Conservation (phyloP, 1,140 invertebrate species). For the Lepidurus apus region DNA sequence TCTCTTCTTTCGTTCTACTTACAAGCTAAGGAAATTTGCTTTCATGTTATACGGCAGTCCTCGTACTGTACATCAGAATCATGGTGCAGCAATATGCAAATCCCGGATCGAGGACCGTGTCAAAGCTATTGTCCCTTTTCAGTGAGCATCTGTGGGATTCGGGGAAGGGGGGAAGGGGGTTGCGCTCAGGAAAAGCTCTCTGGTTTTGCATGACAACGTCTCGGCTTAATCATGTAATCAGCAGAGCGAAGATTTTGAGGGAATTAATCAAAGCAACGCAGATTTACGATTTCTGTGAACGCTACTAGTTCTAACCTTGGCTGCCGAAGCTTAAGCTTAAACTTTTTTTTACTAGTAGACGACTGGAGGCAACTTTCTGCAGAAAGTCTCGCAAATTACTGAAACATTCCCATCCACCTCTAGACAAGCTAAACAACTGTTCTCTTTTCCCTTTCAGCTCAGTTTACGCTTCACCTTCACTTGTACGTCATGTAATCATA, state of each 20-base stretch:
- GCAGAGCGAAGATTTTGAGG: constrained; percentile 4
- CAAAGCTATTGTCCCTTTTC: constrained; percentile 1
- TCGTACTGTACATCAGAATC: background rate
- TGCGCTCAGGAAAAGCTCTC: background rate
- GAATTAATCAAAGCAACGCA: background rate
- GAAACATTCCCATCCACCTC: background rate
- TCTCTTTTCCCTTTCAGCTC: background rate
- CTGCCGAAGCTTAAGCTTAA: background rate
- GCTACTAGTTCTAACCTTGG: background rate
- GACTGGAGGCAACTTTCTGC: too few species aligned
- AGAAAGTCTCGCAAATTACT: too few species aligned
- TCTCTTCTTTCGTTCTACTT: background rate
- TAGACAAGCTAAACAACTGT: background rate
- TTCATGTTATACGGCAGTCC: background rate
- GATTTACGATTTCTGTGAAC: background rate
- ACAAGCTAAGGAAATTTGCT: background rate
- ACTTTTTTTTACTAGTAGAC: background rate
- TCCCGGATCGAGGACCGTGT: background rate
- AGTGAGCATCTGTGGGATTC: background rate
- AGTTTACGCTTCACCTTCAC: background rate
- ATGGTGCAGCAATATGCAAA: background rate
- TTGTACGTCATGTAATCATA: background rate
- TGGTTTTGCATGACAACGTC: constrained; percentile 9
- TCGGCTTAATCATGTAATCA: constrained; percentile 2
- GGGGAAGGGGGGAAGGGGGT: background rate